Evolutionary conservation across 2,113 vertebrate species (phyloP).

Genomic region (Xiphophorus hellerii): DNA sequence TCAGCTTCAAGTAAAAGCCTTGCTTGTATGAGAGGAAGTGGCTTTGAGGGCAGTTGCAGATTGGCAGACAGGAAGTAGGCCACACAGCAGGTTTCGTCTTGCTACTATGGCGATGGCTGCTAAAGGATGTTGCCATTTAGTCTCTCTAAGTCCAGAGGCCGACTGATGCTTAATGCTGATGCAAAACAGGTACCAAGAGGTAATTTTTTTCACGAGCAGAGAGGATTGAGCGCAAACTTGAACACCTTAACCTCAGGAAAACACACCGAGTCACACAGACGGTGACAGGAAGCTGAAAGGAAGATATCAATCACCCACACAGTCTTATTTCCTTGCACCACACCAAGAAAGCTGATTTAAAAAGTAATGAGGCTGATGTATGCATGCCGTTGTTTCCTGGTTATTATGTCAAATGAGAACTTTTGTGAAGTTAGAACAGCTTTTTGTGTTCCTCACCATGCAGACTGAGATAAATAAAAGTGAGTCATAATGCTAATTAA

Average conservation of each 20-base stretch:
- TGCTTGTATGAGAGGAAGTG: slow-evolving; percentile 77
- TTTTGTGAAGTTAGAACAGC: neutral
- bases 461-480: neutral
- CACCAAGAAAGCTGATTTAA: neutral
- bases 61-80: slow-evolving; percentile 80
- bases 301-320: slow-evolving; percentile 31
- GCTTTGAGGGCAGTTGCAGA: slow-evolving; percentile 75
- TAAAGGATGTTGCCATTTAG: slow-evolving; percentile 44
- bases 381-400: neutral
- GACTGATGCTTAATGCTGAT: slow-evolving; percentile 27
- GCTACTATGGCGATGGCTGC: slow-evolving; percentile 69
- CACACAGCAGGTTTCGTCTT: slow-evolving; percentile 61
- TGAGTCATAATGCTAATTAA: neutral
- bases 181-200: neutral
- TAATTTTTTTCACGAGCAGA: neutral
- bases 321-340: slow-evolving; percentile 10
- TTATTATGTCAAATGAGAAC: neutral
- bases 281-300: slow-evolving; percentile 29
- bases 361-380: neutral
- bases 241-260: neutral
- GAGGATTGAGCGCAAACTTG: slow-evolving; percentile 4
- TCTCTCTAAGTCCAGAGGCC: slow-evolving; percentile 31
- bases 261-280: slow-evolving; percentile 44
- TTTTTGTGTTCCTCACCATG: too few species aligned
- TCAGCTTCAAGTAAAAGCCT: slow-evolving; percentile 36